Conservation (phyloP, 2,113 vertebrate genomes). For the Arvicanthis niloticus region DNA sequence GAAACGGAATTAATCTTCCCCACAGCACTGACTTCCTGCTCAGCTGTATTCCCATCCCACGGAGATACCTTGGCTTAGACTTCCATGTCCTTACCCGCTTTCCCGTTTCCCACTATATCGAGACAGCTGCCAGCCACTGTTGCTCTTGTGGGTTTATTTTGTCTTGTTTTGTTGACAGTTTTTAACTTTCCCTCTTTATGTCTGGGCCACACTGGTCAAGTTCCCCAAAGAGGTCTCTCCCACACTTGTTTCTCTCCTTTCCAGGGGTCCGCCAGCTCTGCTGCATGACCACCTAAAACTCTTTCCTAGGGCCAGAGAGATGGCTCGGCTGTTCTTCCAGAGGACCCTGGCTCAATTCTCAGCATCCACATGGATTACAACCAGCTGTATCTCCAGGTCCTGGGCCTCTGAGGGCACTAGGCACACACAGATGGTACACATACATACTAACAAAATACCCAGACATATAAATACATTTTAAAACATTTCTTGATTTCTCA, state of each 20-base stretch:
- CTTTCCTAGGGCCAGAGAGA: neutral
- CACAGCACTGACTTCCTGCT: neutral
- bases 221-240: neutral
- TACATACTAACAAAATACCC: neutral
- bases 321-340: neutral
- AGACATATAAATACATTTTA: neutral
- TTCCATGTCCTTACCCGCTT: neutral
- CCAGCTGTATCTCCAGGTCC: neutral
- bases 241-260: neutral
- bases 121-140: neutral
- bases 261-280: neutral
- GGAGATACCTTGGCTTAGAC: neutral
- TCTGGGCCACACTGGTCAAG: neutral
- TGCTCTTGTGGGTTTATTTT: neutral
- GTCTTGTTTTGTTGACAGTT: no score
- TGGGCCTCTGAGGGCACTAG: neutral
- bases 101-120: neutral
- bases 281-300: neutral
- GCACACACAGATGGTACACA: neutral
- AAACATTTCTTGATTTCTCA: neutral
- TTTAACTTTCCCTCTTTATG: neutral
- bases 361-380: neutral
- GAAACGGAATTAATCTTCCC: neutral
- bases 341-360: neutral
- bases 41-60: neutral